phyloP scores from a whole-genome alignment of 2,797 vertebrate genomes.

The Aeoliscus strigatus region DNA sequence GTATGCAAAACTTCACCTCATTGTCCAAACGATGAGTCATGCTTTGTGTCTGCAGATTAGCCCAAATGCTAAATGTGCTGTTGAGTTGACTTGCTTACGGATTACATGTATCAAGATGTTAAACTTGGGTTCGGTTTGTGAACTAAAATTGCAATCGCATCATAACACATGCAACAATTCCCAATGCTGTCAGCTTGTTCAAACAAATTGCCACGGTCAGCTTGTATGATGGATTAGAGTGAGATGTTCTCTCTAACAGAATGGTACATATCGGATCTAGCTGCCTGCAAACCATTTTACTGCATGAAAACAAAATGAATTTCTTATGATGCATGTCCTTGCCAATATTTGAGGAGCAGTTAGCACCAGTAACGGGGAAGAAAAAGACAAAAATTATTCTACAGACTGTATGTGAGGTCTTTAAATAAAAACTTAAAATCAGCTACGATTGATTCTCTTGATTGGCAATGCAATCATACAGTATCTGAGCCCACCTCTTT shows the following conservation, averaged over 20 bases:
- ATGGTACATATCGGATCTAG: slow-evolving; percentile 21
- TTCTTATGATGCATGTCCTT: slow-evolving; percentile 11
- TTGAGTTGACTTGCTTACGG: too few relatives aligned
- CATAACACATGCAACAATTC: slow-evolving; percentile 15
- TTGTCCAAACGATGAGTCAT: too few relatives aligned
- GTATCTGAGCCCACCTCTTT: not conserved
- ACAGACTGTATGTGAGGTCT: not conserved
- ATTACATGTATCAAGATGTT: too few relatives aligned
- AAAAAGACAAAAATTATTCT: not conserved
- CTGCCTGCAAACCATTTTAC: slow-evolving; percentile 29
- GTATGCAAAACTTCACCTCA: too few relatives aligned
- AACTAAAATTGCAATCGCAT: too few relatives aligned
- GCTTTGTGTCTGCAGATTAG: too few relatives aligned
- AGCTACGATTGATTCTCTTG: slow-evolving; percentile 2
- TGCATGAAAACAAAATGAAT: slow-evolving; percentile 28
- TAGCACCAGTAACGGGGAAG: not conserved
- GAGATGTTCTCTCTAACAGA: slow-evolving; percentile 25
- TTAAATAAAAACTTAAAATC: slow-evolving; percentile 5
- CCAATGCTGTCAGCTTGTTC: slow-evolving; percentile 19
- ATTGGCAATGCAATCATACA: not conserved
- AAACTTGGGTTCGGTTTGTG: too few relatives aligned
- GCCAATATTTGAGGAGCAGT: slow-evolving; percentile 11
- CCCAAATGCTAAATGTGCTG: too few relatives aligned
- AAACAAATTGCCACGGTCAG: slow-evolving; percentile 27
- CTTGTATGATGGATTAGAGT: slow-evolving; percentile 30